Evolutionary conservation across 1,140 invertebrate species (phyloP).

Genomic region (Ridgeia piscesae): DNA sequence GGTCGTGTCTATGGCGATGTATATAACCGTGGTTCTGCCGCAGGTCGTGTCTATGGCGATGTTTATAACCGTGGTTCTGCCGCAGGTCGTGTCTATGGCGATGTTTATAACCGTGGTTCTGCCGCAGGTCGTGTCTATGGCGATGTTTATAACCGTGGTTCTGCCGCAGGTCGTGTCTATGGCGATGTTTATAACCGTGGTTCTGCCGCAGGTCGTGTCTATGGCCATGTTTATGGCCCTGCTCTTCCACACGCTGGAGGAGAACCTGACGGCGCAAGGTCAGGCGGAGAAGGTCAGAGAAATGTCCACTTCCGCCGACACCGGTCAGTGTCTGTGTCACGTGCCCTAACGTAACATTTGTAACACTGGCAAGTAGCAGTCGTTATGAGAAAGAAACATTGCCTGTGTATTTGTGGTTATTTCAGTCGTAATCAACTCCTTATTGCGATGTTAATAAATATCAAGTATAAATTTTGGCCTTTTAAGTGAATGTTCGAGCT

Average conservation of each 20-base stretch:
- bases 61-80: background rate
- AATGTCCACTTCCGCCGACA: background rate
- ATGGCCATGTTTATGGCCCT: conserved; percentile 9
- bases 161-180: conserved; percentile 10
- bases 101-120: background rate
- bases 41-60: conserved; percentile 16
- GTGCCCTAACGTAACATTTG: background rate
- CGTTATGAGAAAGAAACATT: too few species aligned
- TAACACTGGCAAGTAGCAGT: background rate
- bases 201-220: conserved; percentile 8
- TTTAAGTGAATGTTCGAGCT: too few species aligned
- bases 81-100: conserved; percentile 15
- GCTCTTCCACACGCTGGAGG: conserved; percentile 18
- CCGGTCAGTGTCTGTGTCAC: background rate
- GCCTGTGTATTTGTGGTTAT: background rate
- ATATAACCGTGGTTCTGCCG: background rate
- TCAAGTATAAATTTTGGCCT: too few species aligned
- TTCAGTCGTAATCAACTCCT: background rate
- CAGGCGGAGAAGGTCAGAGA: background rate
- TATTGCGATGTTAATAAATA: too few species aligned
- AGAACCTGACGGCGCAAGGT: background rate
- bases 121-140: conserved; percentile 13
- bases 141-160: background rate
- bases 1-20: conserved; percentile 12
- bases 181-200: background rate